Conservation (phyloP, 2,888 invertebrate species). For the Slavum lentiscoides region DNA sequence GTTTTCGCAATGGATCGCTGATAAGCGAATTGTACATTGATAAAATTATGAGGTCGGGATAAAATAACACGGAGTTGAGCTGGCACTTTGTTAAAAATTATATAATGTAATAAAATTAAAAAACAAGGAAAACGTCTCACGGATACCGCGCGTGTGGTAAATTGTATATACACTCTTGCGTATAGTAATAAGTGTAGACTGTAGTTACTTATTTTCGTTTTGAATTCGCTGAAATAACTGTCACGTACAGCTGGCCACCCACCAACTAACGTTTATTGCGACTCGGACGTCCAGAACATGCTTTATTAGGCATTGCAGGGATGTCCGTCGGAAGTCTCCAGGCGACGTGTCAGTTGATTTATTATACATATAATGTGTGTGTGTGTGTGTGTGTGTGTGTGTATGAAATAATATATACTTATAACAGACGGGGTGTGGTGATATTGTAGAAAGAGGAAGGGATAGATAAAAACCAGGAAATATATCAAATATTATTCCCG, state of each 20-base stretch:
- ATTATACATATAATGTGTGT: conserved; percentile 13
- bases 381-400: neutral
- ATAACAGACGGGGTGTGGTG: neutral
- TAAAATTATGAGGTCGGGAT: neutral
- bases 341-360: conserved; percentile 35
- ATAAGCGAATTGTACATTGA: too few relatives aligned
- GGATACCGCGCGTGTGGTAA: neutral
- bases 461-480: conserved; percentile 35
- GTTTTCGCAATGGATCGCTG: too few relatives aligned
- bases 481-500: conserved; percentile 33
- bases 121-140: neutral
- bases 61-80: neutral
- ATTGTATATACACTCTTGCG: too few relatives aligned
- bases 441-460: neutral
- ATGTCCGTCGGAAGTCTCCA: conserved; percentile 31
- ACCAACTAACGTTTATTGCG: conserved; percentile 17
- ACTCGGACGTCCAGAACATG: conserved; percentile 34
- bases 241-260: conserved; percentile 20
- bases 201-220: neutral
- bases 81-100: neutral
- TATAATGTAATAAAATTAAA: neutral
- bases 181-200: neutral
- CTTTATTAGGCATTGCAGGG: conserved; percentile 18
- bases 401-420: neutral
- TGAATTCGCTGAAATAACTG: conserved; percentile 7